Evolutionary conservation across 2,797 vertebrate genomes (phyloP).

Genomic region (Gallirallus australis): DNA sequence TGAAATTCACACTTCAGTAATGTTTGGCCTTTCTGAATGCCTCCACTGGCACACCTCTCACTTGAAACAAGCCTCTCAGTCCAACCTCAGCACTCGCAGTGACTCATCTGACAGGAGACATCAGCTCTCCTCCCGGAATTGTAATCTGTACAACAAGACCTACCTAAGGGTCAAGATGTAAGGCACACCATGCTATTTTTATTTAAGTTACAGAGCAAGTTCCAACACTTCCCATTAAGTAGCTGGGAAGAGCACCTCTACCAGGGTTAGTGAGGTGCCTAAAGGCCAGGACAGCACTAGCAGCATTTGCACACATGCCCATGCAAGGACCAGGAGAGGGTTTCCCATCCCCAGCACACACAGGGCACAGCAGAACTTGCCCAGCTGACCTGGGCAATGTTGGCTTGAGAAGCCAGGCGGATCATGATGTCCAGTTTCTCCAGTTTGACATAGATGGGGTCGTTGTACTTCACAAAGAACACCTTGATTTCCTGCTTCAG

Average conservation of each 20-base stretch:
- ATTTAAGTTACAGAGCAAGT: background rate
- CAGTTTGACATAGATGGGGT: slow-evolving; percentile 86
- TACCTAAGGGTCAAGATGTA: background rate
- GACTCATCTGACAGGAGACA: slow-evolving; percentile 46
- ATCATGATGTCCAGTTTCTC: slow-evolving; percentile 89
- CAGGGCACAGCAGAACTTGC: background rate
- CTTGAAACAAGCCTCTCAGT: background rate
- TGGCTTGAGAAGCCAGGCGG: slow-evolving; percentile 85
- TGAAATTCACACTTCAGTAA: slow-evolving; percentile 21
- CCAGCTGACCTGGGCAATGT: slow-evolving; percentile 84
- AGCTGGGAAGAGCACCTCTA: background rate
- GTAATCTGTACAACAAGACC: background rate
- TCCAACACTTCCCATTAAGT: background rate
- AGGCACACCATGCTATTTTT: background rate
- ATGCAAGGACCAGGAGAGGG: background rate
- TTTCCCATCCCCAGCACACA: background rate
- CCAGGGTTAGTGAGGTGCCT: background rate
- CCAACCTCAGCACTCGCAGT: background rate
- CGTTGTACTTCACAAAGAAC: slow-evolving; percentile 87
- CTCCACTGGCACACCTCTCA: background rate
- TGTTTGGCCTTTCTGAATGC: slow-evolving; percentile 1
- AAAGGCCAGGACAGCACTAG: background rate
- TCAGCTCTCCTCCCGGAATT: background rate
- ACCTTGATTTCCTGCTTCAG: slow-evolving; percentile 88
- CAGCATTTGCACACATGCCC: background rate